Base-by-base conservation (phyloP, 2,888 invertebrate species). In the Cactoblastis cactorum region DNA sequence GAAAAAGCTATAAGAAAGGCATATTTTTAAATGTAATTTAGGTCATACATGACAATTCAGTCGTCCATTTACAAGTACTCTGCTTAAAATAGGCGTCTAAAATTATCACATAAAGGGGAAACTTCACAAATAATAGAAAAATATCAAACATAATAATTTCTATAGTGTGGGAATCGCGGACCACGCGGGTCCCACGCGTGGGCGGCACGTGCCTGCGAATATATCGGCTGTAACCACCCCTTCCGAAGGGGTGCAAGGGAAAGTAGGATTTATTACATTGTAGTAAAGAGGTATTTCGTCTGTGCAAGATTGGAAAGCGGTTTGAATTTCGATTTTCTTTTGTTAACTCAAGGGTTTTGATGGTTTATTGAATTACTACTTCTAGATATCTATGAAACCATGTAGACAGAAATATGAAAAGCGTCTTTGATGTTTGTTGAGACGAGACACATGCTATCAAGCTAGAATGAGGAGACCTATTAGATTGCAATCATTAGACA, bases 161-260 rank as follows among this genome's bases (percentile, higher is more conserved):
- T 2, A 28, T 15, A 43, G 43, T 43, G 43, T 43, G 43, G 43
- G 43, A 43, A 43, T 17, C 43, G 28, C 43, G 32, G 28, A 1
- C 17, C 28, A 28, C n/a, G 11, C 11, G 15, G 15, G 11, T 43
- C 43, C 43, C 43, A 43, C 43, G 43, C 43, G 43, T 15, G 28
- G 43, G 28, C 9, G 19, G 43, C 43, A 43, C 43, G 43, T 43
- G 43, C 43, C 28, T 4, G 32, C 43, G 43, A 43, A 43, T 43
- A 28, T 17, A 43, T n/a, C 17, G 9, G 15, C 15, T 24, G 6
- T 17, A 15, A 8, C 24, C 6, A 28, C 28, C 43, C 43, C 17
- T 12, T 5, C 9, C 9, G 17, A 1, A 15, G 17, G 24, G 43
- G 15, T 28, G 32, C 43, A 28, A 32, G 1, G 15, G 15, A 32